Conservation (phyloP, 2,113 vertebrate species). For the Corydoras maculifer region DNA sequence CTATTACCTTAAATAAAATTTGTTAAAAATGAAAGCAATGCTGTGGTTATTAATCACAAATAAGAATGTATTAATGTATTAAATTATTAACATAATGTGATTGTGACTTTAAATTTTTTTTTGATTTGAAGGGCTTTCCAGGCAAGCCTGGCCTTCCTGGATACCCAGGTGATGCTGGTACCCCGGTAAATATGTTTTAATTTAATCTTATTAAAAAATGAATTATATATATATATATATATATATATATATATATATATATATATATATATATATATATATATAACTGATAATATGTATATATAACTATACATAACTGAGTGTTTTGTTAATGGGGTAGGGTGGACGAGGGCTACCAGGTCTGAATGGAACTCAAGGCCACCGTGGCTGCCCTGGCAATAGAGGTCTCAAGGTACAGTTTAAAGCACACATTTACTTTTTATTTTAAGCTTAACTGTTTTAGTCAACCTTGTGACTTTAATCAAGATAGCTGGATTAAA, state of each 20-base stretch:
- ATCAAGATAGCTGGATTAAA: too few relatives aligned
- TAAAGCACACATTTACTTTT: too few relatives aligned
- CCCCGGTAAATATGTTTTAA: conserved; percentile 60
- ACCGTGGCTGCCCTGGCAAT: conserved; percentile 67
- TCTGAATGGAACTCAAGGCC: conserved; percentile 65
- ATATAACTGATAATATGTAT: too few relatives aligned
- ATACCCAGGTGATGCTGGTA: conserved; percentile 77
- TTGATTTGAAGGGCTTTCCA: conserved; percentile 57
- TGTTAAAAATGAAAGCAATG: too few relatives aligned
- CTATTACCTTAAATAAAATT: too few relatives aligned
- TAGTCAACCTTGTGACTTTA: neutral
- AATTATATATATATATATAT: too few relatives aligned
- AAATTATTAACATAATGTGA: too few relatives aligned
- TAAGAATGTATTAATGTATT: too few relatives aligned
- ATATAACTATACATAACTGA: too few relatives aligned
- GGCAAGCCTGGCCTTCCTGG: conserved; percentile 68
- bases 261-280: too few relatives aligned
- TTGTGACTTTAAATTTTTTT: neutral
- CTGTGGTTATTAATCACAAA: too few relatives aligned
- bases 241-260: too few relatives aligned
- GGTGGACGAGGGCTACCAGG: conserved; percentile 71
- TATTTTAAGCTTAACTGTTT: neutral
- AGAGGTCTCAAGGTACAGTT: conserved; percentile 67
- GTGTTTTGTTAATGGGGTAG: conserved; percentile 51
- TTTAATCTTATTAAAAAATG: neutral